A percentile compares a stretch with the other conserved stretches of the same genome.
These are phyloP conservation scores for Mongoloraphidia duomilia DNA, from an alignment of 2,888 invertebrate genomes.

Conservation along the genomic window DNA sequence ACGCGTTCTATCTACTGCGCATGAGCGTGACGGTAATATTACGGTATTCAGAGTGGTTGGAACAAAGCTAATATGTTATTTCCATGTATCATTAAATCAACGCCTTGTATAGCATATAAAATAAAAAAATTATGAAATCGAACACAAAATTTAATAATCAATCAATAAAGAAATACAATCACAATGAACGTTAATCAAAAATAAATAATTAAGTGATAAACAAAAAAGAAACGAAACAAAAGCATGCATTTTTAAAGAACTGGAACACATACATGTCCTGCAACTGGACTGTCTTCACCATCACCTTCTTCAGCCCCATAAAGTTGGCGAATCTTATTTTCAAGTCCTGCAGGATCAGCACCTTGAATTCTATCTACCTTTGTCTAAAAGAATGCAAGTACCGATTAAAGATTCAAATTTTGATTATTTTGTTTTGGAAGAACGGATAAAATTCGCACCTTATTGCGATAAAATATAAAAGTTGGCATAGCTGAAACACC, in stretches of 20 bases:
- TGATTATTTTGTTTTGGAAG: constrained; percentile 1
- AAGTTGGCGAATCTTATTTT: constrained; percentile 79
- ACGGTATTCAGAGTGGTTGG: too few relatives aligned
- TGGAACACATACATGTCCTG: constrained; percentile 62
- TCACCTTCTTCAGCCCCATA: constrained; percentile 52
- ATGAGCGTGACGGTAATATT: too few relatives aligned
- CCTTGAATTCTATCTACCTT: constrained; percentile 79
- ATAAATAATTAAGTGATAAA: not conserved
- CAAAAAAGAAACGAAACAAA: too few relatives aligned
- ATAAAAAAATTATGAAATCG: too few relatives aligned
- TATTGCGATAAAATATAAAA: constrained; percentile 85
- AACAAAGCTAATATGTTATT: too few relatives aligned
- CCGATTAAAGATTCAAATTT: not conserved
- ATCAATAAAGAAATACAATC: not conserved
- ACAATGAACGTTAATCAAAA: not conserved
- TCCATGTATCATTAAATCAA: too few relatives aligned
- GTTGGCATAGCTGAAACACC: constrained; percentile 97
- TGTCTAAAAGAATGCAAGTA: constrained; percentile 33
- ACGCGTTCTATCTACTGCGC: too few relatives aligned
- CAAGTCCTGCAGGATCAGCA: constrained; percentile 67
- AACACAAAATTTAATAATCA: not conserved
- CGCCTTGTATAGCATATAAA: too few relatives aligned
- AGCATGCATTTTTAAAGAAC: constrained; percentile 21
- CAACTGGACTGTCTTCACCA: constrained; percentile 48
- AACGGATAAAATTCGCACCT: constrained; percentile 30